Evolutionary conservation across 2,113 vertebrate genomes (phyloP).

Genomic region (Xenopus laevis): DNA sequence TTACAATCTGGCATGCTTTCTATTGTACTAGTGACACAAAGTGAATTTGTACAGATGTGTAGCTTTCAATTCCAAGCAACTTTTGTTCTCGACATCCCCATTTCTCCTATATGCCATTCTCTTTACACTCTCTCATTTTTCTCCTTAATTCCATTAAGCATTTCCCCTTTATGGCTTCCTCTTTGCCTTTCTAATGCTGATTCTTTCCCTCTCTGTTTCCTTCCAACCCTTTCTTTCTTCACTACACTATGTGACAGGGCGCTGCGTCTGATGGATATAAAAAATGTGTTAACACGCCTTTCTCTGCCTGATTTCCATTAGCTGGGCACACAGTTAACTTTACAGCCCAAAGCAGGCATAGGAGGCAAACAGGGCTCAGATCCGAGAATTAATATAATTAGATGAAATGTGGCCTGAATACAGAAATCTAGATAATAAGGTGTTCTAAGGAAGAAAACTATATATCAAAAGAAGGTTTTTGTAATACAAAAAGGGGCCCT

Average conservation of each 20-base stretch:
- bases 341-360: neutral
- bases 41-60: neutral
- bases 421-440: neutral
- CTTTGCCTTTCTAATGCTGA: neutral
- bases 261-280: neutral
- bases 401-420: neutral
- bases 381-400: neutral
- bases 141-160: neutral
- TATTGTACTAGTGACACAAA: too few species aligned
- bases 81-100: neutral
- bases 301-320: neutral
- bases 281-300: neutral
- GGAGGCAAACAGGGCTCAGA: neutral
- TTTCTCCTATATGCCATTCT: neutral
- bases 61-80: neutral
- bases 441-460: neutral
- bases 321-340: neutral
- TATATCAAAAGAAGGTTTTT: neutral
- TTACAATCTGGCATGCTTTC: too few species aligned
- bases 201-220: neutral
- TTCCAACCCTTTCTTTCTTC: neutral
- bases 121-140: neutral
- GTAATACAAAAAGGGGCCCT: neutral
- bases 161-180: neutral
- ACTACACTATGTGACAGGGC: neutral